phyloP scores from a whole-genome alignment of 2,113 vertebrate genomes.

The Tragelaphus buxtoni region DNA sequence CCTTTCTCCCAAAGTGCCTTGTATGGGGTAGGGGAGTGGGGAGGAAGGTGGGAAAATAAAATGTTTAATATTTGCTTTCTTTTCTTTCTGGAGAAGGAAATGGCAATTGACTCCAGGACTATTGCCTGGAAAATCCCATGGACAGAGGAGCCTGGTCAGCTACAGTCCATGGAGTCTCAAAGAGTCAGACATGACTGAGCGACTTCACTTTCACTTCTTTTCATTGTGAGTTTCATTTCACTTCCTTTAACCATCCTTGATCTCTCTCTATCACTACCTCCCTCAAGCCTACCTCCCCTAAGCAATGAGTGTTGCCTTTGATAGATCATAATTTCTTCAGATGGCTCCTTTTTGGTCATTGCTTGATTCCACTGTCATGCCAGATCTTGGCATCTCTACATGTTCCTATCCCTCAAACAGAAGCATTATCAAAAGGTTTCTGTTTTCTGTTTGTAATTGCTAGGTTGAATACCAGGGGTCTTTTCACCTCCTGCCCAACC shows the following conservation, averaged over 20 bases:
- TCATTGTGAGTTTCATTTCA: background rate
- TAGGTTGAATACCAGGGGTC: background rate
- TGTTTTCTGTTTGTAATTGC: background rate
- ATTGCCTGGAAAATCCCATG: no score
- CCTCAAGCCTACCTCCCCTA: background rate
- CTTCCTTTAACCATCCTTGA: background rate
- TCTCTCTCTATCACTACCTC: background rate
- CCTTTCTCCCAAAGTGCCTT: background rate
- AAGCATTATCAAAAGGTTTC: background rate
- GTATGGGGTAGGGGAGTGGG: accelerated
- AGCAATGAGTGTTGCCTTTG: background rate
- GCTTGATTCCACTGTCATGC: background rate
- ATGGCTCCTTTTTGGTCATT: background rate
- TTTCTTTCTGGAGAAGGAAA: background rate
- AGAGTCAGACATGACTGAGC: no score
- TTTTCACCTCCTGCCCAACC: background rate
- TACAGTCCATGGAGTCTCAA: no score
- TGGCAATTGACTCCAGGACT: no score
- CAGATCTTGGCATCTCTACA: background rate
- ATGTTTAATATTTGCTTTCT: background rate
- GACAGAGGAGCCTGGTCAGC: no score
- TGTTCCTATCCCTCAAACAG: background rate
- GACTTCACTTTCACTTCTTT: background rate
- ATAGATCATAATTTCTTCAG: background rate
- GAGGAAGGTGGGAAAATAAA: background rate